Percentiles rank a stretch among this genome's conserved stretches.
These are phyloP conservation scores for Eretmocerus hayati DNA, from an alignment of 2,888 invertebrate species.

Conservation along the genomic window DNA sequence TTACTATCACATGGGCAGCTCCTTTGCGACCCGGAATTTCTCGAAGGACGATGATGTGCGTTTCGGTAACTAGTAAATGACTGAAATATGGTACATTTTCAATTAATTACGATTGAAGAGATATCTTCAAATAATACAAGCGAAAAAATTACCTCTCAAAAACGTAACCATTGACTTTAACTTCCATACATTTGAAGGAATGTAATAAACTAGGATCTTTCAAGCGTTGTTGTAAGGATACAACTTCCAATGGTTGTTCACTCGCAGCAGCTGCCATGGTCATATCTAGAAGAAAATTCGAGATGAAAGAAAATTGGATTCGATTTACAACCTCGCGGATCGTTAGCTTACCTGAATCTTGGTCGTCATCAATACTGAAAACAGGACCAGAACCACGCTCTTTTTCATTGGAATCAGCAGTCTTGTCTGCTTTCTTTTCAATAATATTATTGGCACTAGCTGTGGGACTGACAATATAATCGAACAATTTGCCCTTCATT, in stretches of 20 bases:
- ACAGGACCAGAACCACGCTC: conserved; percentile 87
- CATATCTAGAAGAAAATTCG: conserved; percentile 33
- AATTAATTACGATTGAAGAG: conserved; percentile 1
- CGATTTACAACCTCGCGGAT: too few relatives aligned
- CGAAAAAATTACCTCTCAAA: conserved; percentile 56
- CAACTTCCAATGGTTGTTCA: conserved; percentile 69
- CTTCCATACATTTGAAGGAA: conserved; percentile 87
- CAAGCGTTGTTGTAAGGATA: conserved; percentile 73
- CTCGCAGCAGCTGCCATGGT: conserved; percentile 45
- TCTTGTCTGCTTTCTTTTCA: conserved; percentile 75
- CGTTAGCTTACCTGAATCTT: conserved; percentile 46
- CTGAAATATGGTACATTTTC: conserved; percentile 50
- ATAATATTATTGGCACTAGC: conserved; percentile 54
- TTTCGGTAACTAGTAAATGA: conserved; percentile 76
- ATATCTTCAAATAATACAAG: background rate
- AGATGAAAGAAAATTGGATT: background rate
- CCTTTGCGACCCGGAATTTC: conserved; percentile 71
- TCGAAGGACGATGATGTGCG: conserved; percentile 79
- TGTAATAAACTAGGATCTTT: conserved; percentile 78
- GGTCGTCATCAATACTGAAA: conserved; percentile 90
- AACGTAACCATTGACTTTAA: conserved; percentile 81
- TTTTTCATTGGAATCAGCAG: conserved; percentile 61
- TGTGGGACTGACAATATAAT: conserved; percentile 87
- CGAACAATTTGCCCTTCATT: conserved; percentile 84
- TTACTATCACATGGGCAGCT: conserved; percentile 76